These are phyloP conservation scores for Scolanthus callimorphus DNA, from an alignment of 92 coral and sea anemone species.

Conservation along the genomic window DNA sequence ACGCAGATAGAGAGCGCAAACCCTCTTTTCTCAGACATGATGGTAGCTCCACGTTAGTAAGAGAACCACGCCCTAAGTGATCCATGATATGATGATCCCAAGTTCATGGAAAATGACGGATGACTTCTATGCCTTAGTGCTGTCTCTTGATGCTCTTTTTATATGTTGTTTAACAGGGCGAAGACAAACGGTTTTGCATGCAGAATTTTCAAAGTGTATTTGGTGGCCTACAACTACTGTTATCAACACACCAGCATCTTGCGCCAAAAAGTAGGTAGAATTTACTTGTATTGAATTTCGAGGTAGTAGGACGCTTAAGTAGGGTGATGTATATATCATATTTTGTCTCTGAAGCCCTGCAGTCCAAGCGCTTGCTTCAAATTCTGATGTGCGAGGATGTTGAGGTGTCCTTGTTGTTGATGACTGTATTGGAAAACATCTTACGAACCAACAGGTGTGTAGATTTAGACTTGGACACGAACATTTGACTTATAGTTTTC, in stretches of 20 bases:
- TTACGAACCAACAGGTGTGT: conserved; percentile 84
- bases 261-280: conserved; percentile 49
- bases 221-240: conserved; percentile 59
- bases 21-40: too few species aligned
- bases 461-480: too few species aligned
- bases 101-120: too few species aligned
- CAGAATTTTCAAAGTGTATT: conserved; percentile 42
- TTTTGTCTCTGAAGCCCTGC: conserved; percentile 49
- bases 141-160: too few species aligned
- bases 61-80: too few species aligned
- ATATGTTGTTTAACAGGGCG: conserved; percentile 24
- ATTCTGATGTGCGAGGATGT: conserved; percentile 93
- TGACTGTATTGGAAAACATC: conserved; percentile 62
- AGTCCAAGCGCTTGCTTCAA: conserved; percentile 87
- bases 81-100: too few species aligned
- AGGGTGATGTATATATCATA: neutral
- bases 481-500: too few species aligned
- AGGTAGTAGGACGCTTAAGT: too few species aligned
- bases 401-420: conserved; percentile 66
- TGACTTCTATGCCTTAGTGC: too few species aligned
- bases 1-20: too few species aligned
- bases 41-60: too few species aligned
- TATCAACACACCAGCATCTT: conserved; percentile 48
- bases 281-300: too few species aligned
- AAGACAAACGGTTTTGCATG: conserved; percentile 28